phyloP scores from a whole-genome alignment of 2,888 invertebrate species.

The Polydrusus cervinus region DNA sequence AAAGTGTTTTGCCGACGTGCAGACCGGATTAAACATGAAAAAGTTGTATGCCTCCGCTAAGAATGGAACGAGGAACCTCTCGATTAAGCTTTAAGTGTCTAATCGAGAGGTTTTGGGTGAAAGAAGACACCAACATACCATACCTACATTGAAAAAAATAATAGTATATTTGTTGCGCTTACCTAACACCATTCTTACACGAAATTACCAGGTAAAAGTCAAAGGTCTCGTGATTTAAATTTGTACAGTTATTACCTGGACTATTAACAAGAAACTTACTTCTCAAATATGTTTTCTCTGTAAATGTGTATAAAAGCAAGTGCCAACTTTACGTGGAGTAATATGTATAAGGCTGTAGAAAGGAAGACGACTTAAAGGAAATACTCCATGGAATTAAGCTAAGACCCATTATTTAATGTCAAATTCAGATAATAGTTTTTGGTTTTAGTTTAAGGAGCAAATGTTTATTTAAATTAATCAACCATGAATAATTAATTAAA shows the following conservation, averaged over 20 bases:
- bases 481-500: slow-evolving; percentile 43
- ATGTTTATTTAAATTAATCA: slow-evolving; percentile 26
- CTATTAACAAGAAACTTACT: slow-evolving; percentile 14
- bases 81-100: too few species aligned
- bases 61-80: too few species aligned
- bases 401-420: slow-evolving; percentile 47
- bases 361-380: slow-evolving; percentile 32
- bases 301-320: slow-evolving; percentile 34
- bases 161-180: too few species aligned
- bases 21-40: too few species aligned
- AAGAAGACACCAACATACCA: too few species aligned
- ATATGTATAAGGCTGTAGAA: slow-evolving; percentile 31
- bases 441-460: slow-evolving; percentile 15
- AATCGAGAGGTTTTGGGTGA: too few species aligned
- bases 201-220: too few species aligned
- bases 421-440: slow-evolving; percentile 48
- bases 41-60: too few species aligned
- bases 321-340: slow-evolving; percentile 41
- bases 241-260: background rate
- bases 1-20: too few species aligned
- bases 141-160: too few species aligned
- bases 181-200: too few species aligned
- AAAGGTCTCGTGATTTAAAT: too few species aligned
- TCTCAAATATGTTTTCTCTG: slow-evolving; percentile 23
- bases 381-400: slow-evolving; percentile 14